Evolutionary conservation across 2,113 vertebrate genomes (phyloP), one percentile per base, ranked within the genome.

Genomic region (Barbus barbus): DNA sequence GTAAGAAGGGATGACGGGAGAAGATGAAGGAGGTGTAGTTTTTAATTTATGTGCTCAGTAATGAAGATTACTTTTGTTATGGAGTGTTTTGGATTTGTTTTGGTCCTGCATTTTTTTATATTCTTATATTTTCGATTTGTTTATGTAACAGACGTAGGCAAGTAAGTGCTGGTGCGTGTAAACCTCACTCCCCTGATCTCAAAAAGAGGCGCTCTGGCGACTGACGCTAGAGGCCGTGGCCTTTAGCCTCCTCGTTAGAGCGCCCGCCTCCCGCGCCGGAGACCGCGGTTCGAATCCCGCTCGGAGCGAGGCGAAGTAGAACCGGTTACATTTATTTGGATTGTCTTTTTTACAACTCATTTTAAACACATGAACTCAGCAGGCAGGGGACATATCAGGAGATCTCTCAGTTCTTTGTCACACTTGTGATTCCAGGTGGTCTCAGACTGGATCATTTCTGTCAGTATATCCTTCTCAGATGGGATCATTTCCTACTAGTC

Each of bases 1-100:
- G 82, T 78, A 78, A 69, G 80, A 72, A 33, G 63, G 46, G 56
- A 63, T 76, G 77, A 83, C 24, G 14, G 85, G 76, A 67, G 65
- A 76, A 58, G 46, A 73, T 56, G 78, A 78, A 78, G 69, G 80
- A 80, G 83, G 22, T 6, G 51, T 84, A 77, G 77, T 83, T 31
- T 51, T 65, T 85, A 87, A 89, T 84, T 89, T 89, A 89, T 85
- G 81, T 71, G 75, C 80, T 63, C 53, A 61, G 74, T 88, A 84
- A 84, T 71, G 83, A 72, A 33, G 18, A 76, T 85, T 53, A 72
- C 67, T 61, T 84, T 73, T 83, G 12, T 82, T 53, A 75, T 73
- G 31, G 74, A 72, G 46, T 61, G 78, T 81, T 77, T 83, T 79
- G n/a, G n/a, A n/a, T n/a, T n/a, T 61, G 78, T 81, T 77, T 86